Percentiles rank a stretch among this genome's conserved stretches.
Evolutionary conservation across 2,888 invertebrate genomes (phyloP).

Genomic region (Malacosoma neustria): DNA sequence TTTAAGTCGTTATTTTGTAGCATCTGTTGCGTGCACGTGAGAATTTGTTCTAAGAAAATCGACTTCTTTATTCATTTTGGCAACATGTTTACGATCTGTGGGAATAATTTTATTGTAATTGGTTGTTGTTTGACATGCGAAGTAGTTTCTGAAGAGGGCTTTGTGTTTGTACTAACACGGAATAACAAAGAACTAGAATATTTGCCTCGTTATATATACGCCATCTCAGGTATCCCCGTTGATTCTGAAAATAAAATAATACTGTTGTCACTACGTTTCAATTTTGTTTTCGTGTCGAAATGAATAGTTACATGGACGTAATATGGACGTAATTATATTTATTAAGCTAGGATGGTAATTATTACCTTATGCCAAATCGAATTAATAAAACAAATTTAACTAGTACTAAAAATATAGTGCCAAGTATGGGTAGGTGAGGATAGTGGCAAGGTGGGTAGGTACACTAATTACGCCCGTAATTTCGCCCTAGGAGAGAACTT

Average conservation of each 20-base stretch:
- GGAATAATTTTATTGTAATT: neutral
- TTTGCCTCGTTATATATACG: constrained; percentile 45
- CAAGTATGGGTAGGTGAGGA: no score
- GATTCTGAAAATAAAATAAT: constrained; percentile 34
- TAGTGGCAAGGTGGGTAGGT: no score
- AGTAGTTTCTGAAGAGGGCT: constrained; percentile 35
- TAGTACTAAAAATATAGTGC: no score
- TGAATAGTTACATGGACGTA: no score
- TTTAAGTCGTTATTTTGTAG: neutral
- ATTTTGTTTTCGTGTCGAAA: no score
- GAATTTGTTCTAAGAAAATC: neutral
- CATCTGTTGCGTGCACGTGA: neutral
- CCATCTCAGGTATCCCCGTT: constrained; percentile 51
- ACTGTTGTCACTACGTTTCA: no score
- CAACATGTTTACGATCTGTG: neutral
- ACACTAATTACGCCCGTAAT: no score
- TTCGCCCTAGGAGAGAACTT: no score
- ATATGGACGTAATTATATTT: no score
- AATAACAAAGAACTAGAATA: constrained; percentile 45
- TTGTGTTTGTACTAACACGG: constrained; percentile 53
- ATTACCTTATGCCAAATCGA: no score
- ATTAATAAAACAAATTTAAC: no score
- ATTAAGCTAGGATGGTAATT: no score
- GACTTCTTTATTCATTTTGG: neutral
- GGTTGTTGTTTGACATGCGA: constrained; percentile 19